A percentile compares a stretch with the other conserved stretches of the same genome.
These are phyloP conservation scores for Zygothrica quintamaculata DNA, from an alignment of 2,888 invertebrate species.

Conservation along the genomic window DNA sequence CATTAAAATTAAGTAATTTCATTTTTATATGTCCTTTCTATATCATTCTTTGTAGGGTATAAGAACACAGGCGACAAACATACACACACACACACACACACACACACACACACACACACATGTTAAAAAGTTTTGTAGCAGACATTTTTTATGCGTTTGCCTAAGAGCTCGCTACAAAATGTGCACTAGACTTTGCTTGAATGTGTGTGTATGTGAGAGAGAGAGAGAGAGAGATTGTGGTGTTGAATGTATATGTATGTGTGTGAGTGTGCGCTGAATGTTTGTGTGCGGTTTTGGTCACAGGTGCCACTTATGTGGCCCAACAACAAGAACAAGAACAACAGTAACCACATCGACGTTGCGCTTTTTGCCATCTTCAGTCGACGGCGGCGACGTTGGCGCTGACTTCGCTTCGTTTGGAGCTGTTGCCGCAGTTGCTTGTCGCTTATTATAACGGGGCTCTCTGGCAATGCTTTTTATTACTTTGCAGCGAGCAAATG, in stretches of 20 bases:
- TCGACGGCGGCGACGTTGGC: slow-evolving; percentile 20
- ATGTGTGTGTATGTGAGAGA: slow-evolving; percentile 4
- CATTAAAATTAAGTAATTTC: not conserved
- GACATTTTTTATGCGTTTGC: slow-evolving; percentile 60
- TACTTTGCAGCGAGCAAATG: slow-evolving; percentile 52
- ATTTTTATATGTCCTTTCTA: not conserved
- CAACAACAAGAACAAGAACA: slow-evolving; percentile 39
- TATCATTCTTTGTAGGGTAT: slow-evolving; percentile 18
- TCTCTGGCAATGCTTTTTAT: slow-evolving; percentile 45
- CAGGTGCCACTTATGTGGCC: slow-evolving; percentile 76
- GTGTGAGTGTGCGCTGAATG: slow-evolving; percentile 28
- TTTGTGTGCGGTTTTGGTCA: slow-evolving; percentile 63
- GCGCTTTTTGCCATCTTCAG: slow-evolving; percentile 43
- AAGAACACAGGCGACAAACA: slow-evolving; percentile 6
- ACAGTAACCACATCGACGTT: slow-evolving; percentile 19
- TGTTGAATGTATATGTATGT: slow-evolving; percentile 20
- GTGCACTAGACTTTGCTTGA: slow-evolving; percentile 27
- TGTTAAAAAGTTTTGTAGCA: slow-evolving; percentile 43
- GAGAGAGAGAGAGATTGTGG: slow-evolving; percentile 7
- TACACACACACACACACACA: no score
- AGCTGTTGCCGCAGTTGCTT: slow-evolving; percentile 19
- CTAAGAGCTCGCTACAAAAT: slow-evolving; percentile 54
- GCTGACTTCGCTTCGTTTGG: slow-evolving; percentile 55
- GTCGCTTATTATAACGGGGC: slow-evolving; percentile 48
- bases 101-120: no score